phyloP scores from a whole-genome alignment of 2,888 invertebrate genomes.

The Empis stercorea region DNA sequence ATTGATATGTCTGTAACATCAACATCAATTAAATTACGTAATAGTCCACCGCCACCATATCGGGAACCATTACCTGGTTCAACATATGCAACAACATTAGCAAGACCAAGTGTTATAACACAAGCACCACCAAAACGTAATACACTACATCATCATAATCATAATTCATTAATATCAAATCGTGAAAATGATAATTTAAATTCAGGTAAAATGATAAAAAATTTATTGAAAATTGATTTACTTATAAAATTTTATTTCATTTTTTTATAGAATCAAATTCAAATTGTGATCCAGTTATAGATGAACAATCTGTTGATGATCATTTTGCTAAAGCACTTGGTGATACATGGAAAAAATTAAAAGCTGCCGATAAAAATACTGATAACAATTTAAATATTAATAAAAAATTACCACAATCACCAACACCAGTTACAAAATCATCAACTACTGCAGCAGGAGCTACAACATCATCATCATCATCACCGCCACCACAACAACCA shows the following conservation, averaged over 20 bases:
- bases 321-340: conserved; percentile 84
- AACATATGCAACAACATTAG: conserved; percentile 22
- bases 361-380: not conserved
- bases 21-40: conserved; percentile 26
- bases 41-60: conserved; percentile 32
- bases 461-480: conserved; percentile 21
- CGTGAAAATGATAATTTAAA: conserved; percentile 29
- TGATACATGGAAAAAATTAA: conserved; percentile 31
- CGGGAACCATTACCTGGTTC: conserved; percentile 32
- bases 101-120: conserved; percentile 51
- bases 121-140: conserved; percentile 39
- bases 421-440: conserved; percentile 11
- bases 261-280: conserved; percentile 48
- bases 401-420: conserved; percentile 3
- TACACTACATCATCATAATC: conserved; percentile 6
- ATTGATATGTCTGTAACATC: conserved; percentile 35
- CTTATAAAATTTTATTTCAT: not conserved
- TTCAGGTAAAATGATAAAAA: conserved; percentile 18
- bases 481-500: conserved; percentile 29
- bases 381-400: not conserved
- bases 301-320: conserved; percentile 92
- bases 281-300: conserved; percentile 81
- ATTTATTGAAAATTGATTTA: not conserved
- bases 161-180: conserved; percentile 20
- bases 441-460: conserved; percentile 12